These are phyloP conservation scores for Embiotoca jacksoni DNA, from an alignment of 2,113 vertebrate species.

Conservation along the genomic window DNA sequence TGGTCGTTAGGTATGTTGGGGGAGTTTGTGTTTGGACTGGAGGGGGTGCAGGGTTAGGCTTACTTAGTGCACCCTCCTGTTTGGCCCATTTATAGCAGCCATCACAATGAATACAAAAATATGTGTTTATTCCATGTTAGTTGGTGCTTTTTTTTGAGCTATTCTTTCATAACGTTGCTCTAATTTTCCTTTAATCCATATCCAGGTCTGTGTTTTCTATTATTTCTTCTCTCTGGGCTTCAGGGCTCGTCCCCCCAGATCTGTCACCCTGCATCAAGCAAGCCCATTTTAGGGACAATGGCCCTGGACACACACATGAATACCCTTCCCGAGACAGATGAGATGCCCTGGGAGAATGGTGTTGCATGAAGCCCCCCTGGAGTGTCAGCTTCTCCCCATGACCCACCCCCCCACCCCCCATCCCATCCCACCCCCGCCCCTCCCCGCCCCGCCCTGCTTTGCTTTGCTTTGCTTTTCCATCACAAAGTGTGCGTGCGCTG, in stretches of 20 bases:
- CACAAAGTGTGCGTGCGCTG: constrained; percentile 68
- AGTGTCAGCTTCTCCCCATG: constrained; percentile 55
- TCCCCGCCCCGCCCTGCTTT: constrained; percentile 10
- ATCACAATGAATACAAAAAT: too few species aligned
- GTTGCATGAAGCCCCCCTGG: constrained; percentile 58
- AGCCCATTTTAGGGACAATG: constrained; percentile 74
- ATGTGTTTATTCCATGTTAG: neutral
- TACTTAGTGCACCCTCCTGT: neutral
- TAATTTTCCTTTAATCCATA: neutral
- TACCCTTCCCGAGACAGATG: constrained; percentile 62
- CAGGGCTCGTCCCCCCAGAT: constrained; percentile 68
- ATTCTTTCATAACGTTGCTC: too few species aligned
- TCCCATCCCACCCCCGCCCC: neutral
- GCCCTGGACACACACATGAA: constrained; percentile 32
- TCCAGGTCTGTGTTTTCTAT: constrained; percentile 21
- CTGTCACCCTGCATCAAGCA: constrained; percentile 73
- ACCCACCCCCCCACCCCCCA: constrained; percentile 30
- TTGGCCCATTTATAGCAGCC: neutral
- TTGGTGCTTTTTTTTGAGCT: neutral
- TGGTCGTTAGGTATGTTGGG: neutral
- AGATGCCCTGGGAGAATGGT: constrained; percentile 67
- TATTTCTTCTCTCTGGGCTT: constrained; percentile 43
- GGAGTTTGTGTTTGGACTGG: neutral
- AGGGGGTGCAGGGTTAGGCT: too few species aligned
- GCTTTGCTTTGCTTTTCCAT: constrained; percentile 38